phyloP scores from a whole-genome alignment of 1,140 invertebrate species.

The Trigoniulus corallinus region DNA sequence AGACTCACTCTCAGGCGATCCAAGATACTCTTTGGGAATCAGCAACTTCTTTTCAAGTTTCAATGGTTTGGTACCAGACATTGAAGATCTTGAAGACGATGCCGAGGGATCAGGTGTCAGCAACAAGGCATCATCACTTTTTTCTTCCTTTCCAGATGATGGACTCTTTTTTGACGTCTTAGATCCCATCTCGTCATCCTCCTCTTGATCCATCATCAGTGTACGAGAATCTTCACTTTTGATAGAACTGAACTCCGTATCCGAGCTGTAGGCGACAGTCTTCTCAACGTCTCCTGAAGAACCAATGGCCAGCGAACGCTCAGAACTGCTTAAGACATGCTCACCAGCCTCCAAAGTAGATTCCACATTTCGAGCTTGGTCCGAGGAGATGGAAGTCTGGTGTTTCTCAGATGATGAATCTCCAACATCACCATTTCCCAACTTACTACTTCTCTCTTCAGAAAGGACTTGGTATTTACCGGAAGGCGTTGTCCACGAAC shows the following conservation, averaged over 20 bases:
- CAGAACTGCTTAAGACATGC: slow-evolving; percentile 11
- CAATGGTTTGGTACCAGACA: slow-evolving; percentile 3
- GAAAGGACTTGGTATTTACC: slow-evolving; percentile 10
- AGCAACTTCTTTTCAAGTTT: background rate
- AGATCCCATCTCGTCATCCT: background rate
- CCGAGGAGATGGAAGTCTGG: too few species aligned
- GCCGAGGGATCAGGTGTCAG: background rate
- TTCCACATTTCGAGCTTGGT: too few species aligned
- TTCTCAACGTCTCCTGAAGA: slow-evolving; percentile 5
- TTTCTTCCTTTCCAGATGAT: background rate
- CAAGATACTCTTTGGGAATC: slow-evolving; percentile 11
- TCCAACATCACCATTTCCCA: slow-evolving; percentile 8
- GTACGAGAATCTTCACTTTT: slow-evolving; percentile 10
- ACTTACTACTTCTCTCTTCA: slow-evolving; percentile 6
- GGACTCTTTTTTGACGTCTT: background rate
- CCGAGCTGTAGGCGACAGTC: slow-evolving; percentile 8
- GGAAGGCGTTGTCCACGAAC: slow-evolving; percentile 11
- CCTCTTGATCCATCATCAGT: background rate
- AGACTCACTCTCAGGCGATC: slow-evolving; percentile 24
- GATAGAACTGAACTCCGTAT: slow-evolving; percentile 7
- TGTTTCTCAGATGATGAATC: slow-evolving; percentile 10
- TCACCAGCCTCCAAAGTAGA: background rate
- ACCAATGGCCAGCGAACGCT: slow-evolving; percentile 10
- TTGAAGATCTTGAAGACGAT: background rate
- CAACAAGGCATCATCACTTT: background rate